Evolutionary conservation across 2,797 vertebrate species (phyloP), one percentile per base, ranked within the genome.

Genomic region (Poecilia picta): DNA sequence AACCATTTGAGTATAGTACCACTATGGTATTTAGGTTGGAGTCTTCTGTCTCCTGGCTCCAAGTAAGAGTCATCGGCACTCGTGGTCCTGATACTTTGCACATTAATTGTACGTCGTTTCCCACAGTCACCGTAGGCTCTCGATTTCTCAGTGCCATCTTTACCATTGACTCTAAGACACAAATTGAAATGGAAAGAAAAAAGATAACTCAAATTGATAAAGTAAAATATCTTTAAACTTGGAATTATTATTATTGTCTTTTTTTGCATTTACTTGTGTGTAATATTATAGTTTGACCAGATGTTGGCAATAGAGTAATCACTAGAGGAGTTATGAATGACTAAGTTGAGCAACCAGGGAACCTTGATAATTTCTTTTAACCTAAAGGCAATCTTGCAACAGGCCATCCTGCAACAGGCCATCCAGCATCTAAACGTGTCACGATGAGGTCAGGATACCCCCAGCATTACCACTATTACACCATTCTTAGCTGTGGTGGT

Each of bases 1-100:
- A 41, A 0, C 95, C 95, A 18, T 86, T 64, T 11, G 83, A 87
- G 64, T 55, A 78, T 64, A 95, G 31, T 0, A 83, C 92, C 71
- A 96, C 55, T 74, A 96, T 93, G 75, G 78, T 88, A 23, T 91
- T 89, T 0, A 72, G 16, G 16, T n/a, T 49, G 0, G 76, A 55
- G 66, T 77, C 64, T 1, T 70, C n/a, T 0, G 66, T 85, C 62
- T 75, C 80, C 80, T 93, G 57, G 72, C 74, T 96, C 96, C 95
- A 96, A 0, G 75, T 91, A 73, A 96, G 73, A n/a, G 91, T 92
- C 7, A 92, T 31, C 0, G 93, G 88, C 4, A 93, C 18, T 3
- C 23, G 79, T 20, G 91, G 84, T 0, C 90, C 88, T 77, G 0
- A 85, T 45, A 96, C 77, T 1, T 28, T 81, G 71, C 96, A 96